These are phyloP conservation scores for Uropsilus gracilis DNA, from an alignment of 2,113 vertebrate genomes.

Conservation along the genomic window DNA sequence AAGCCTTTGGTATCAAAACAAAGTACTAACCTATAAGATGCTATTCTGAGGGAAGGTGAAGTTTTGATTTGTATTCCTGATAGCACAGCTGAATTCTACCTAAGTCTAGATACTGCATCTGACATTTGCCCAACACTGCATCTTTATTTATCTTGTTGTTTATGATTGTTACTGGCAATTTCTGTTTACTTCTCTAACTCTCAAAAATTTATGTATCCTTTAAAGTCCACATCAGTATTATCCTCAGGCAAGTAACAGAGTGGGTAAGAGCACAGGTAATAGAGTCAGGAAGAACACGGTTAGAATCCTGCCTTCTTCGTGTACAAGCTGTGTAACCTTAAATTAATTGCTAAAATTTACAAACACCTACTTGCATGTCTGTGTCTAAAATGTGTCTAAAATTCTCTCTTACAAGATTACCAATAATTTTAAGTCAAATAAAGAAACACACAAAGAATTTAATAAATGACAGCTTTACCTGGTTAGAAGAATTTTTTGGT, in stretches of 20 bases:
- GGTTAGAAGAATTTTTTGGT: neutral
- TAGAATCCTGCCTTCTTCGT: neutral
- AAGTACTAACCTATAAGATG: neutral
- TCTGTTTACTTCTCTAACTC: neutral
- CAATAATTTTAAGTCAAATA: slow-evolving; percentile 15
- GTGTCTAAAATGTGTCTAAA: neutral
- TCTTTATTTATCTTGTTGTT: neutral
- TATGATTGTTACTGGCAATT: neutral
- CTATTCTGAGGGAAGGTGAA: neutral
- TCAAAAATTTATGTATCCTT: neutral
- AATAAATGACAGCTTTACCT: neutral
- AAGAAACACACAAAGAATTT: neutral
- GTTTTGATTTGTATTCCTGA: neutral
- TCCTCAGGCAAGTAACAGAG: neutral
- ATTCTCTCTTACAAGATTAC: neutral
- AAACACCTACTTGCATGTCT: neutral
- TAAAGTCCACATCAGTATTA: neutral
- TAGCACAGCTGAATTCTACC: neutral
- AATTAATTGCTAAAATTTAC: neutral
- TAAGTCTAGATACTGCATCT: neutral
- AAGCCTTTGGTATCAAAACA: neutral
- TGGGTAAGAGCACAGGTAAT: neutral
- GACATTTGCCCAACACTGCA: neutral
- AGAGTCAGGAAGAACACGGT: neutral
- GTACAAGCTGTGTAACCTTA: neutral